Base-by-base conservation (phyloP, 1,140 invertebrate genomes). In the Diachasma alloeum region DNA sequence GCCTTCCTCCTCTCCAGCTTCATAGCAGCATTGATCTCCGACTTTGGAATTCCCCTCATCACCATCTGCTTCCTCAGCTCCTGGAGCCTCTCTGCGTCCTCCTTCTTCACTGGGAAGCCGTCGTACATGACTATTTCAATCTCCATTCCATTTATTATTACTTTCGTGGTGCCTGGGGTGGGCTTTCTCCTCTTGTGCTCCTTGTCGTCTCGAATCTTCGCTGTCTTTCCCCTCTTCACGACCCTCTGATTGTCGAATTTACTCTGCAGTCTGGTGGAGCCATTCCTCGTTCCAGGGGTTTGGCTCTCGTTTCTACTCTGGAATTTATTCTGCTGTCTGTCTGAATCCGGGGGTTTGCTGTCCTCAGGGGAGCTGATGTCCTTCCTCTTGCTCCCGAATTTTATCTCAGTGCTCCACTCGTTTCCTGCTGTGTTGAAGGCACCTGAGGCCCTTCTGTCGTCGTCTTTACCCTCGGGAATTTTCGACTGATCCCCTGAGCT, bases 1-100 rank as follows among this genome's bases (percentile, higher is more conserved):
- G 94, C 94, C 84, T 91, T 92, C 77, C 94, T 85, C 76, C 94
- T 89, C 83, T 95, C 94, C 31, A 93, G 81, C 85, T 95, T 94
- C 83, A 95, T 90, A 1, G 92, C 92, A 37, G 83, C 86, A 56
- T 92, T 86, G 9, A 95, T 92, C 83, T 94, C 93, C 83, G 91
- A 91, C 82, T 91, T 91, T 0, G 94, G 92, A 73, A 95, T 91
- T 26, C 87, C 93, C 88, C 94, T 92, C 66, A 92, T 91, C 0
- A 93, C 90, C 90, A 95, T 91, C 82, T 91, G 91, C 76, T 92
- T 90, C 77, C 91, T 90, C 13, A 95, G 83, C 69, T 93, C 88
- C 73, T 89, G 86, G 2, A 95, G 85, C 76, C 93, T 88, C 26
- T 92, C 91, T 15, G 92, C 93, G 91, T 96, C 94, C 85, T 93